Base-by-base conservation (phyloP, 1,140 invertebrate genomes). In the Dryas iulia region DNA sequence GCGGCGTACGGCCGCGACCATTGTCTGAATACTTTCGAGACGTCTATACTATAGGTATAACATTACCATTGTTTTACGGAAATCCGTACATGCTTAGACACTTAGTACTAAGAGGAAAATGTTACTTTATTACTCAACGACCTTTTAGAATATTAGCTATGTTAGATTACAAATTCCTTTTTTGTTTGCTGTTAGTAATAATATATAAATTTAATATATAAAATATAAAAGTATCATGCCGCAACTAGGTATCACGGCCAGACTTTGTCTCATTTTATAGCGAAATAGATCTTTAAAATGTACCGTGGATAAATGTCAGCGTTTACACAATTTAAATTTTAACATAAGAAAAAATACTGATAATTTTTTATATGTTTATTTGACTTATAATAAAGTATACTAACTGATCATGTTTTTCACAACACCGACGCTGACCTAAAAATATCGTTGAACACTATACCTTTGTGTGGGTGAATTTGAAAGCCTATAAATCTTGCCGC, bases 401-500 rank as follows among this genome's bases (percentile, higher is more conserved):
- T 2, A 10, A 21, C 14, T 21, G 12, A 47, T 47, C 21, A 21
- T 21, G 2, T 47, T 47, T 47, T 21, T 47, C 39, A 47, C 66
- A 63, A 53, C 54, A 63, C 61, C 58, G 66, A 58, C 64, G 75
- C 64, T 83, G 84, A 83, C 86, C 86, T 83, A 89, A 80, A 87
- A 83, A 78, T 71, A 54, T 54, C 26, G 58, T 26, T 54, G 58
- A 39, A 52, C 25, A 24, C 47, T 33, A 8, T 63, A 53, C 30
- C 11, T 54, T 64, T 77, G 79, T 86, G 78, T 81, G 86, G 72
- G 82, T 87, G 81, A 79, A 76, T 72, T 83, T 83, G 75, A 84
- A 84, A 82, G 81, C 79, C 83, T 84, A 86, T 88, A 84, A 88
- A 88, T 87, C 82, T 83, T 52, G 66, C 61, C 62, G 75, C 73